Conservation (phyloP, 2,797 vertebrate genomes). For the Ptychadena robeensis region DNA sequence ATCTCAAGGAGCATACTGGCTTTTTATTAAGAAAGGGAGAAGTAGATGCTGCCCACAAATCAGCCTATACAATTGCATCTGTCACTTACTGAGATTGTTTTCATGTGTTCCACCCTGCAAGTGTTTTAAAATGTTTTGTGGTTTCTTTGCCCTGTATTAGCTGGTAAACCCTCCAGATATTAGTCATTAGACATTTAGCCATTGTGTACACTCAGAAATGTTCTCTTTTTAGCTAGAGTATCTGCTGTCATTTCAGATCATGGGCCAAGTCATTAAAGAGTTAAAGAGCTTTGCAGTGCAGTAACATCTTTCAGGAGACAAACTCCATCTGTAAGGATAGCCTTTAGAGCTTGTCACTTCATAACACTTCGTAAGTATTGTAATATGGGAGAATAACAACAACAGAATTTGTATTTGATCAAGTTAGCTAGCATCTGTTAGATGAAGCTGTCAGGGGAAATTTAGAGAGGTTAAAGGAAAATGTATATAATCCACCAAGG, state of each 20-base stretch:
- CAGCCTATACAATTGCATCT: slow-evolving; percentile 45
- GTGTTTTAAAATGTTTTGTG: slow-evolving; percentile 23
- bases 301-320: background rate
- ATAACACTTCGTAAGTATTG: too few relatives aligned
- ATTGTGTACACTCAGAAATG: slow-evolving; percentile 14
- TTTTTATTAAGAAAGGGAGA: slow-evolving; percentile 52
- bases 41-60: slow-evolving; percentile 43
- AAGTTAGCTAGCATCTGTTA: too few relatives aligned
- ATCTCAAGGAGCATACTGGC: slow-evolving; percentile 48
- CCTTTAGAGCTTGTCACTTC: too few relatives aligned
- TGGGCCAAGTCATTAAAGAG: background rate
- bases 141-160: background rate
- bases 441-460: too few relatives aligned
- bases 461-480: too few relatives aligned
- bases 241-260: background rate
- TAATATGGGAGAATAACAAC: too few relatives aligned
- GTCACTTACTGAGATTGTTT: slow-evolving; percentile 45
- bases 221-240: background rate
- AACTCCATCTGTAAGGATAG: background rate
- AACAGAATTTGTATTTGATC: too few relatives aligned
- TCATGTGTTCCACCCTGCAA: slow-evolving; percentile 40
- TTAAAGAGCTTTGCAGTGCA: background rate
- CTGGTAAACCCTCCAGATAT: slow-evolving; percentile 18
- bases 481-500: too few relatives aligned
- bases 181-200: slow-evolving; percentile 31